phyloP scores from a whole-genome alignment of 2,888 invertebrate species.

The Tetramorium bicarinatum region DNA sequence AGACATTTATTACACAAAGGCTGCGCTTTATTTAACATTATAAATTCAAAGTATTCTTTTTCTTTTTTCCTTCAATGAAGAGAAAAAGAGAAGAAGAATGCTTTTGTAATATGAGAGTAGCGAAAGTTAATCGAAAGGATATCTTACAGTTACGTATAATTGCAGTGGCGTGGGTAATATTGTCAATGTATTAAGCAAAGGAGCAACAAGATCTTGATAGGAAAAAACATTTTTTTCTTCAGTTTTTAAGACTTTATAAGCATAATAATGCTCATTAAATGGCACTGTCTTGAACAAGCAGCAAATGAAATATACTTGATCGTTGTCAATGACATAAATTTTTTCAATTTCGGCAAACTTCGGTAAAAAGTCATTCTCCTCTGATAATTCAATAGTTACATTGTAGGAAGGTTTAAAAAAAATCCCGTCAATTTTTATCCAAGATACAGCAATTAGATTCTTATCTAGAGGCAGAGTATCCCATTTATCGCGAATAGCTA shows the following conservation, averaged over 20 bases:
- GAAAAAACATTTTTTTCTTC: not conserved
- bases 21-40: not conserved
- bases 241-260: not conserved
- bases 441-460: not conserved
- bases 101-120: not conserved
- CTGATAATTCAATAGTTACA: not conserved
- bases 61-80: no score
- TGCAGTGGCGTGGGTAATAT: not conserved
- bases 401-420: not conserved
- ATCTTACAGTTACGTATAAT: not conserved
- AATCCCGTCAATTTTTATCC: not conserved
- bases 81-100: not conserved
- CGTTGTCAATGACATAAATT: not conserved
- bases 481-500: not conserved
- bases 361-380: not conserved
- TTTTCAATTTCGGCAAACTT: not conserved
- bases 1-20: not conserved
- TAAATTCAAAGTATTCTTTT: no score
- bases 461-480: not conserved
- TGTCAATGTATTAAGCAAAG: not conserved
- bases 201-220: not conserved
- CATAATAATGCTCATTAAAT: not conserved
- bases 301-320: not conserved
- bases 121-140: not conserved
- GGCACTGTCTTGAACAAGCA: not conserved